Evolutionary conservation across 1,140 invertebrate genomes (phyloP).

Genomic region (Diachasmimorpha longicaudata): DNA sequence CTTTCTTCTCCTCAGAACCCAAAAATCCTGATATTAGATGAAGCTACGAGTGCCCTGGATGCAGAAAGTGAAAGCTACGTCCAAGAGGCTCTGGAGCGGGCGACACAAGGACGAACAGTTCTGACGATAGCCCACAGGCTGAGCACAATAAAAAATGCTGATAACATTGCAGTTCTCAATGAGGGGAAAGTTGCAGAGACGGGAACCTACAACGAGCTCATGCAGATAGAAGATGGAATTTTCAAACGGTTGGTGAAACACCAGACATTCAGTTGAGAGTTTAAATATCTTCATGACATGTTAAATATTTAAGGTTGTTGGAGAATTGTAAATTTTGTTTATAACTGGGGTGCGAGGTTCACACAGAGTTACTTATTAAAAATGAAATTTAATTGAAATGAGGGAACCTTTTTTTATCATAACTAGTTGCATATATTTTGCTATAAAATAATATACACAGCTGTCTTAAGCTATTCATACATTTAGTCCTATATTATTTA

Average conservation of each 20-base stretch:
- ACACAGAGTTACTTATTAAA: conserved; percentile 11
- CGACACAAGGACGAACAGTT: conserved; percentile 84
- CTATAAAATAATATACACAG: conserved; percentile 59
- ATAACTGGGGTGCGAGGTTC: neutral
- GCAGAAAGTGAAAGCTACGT: conserved; percentile 88
- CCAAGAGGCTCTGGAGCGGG: conserved; percentile 83
- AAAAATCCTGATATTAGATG: conserved; percentile 83
- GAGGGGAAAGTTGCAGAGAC: conserved; percentile 82
- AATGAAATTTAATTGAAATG: neutral
- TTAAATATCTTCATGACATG: neutral
- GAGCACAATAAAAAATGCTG: conserved; percentile 90
- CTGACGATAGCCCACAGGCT: conserved; percentile 92
- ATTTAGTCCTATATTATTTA: neutral
- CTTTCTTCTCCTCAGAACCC: conserved; percentile 70
- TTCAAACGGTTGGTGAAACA: conserved; percentile 73
- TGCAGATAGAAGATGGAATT: conserved; percentile 63
- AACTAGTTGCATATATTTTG: conserved; percentile 50
- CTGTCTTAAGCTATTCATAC: conserved; percentile 53
- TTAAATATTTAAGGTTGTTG: conserved; percentile 7
- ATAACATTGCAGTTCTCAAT: conserved; percentile 88
- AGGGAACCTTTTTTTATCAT: conserved; percentile 36
- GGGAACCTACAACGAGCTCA: conserved; percentile 79
- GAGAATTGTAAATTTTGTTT: conserved; percentile 13
- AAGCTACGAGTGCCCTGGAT: conserved; percentile 92
- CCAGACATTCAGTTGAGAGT: conserved; percentile 65